Conservation (phyloP, 1,140 invertebrate species). For the Aphaenogaster floridana region DNA sequence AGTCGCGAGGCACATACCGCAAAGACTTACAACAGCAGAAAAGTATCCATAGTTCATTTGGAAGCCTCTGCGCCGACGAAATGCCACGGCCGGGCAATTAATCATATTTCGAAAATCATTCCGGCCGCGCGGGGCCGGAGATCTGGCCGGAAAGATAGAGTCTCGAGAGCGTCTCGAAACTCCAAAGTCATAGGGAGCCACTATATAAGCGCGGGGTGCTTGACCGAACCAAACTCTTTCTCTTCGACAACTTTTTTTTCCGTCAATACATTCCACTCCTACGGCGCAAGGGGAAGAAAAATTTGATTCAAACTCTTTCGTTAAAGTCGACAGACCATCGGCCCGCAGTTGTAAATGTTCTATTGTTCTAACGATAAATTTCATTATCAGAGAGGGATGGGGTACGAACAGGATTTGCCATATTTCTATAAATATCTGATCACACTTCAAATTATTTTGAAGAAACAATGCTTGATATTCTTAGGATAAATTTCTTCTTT, state of each 20-base stretch:
- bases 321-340: conserved; percentile 12
- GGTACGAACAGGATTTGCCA: not conserved
- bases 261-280: conserved; percentile 68
- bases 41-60: conserved; percentile 55
- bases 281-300: conserved; percentile 29
- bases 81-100: conserved; percentile 85
- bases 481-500: not conserved
- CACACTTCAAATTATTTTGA: not conserved
- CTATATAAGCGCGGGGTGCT: conserved; percentile 74
- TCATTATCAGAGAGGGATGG: not conserved
- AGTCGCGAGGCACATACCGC: conserved; percentile 32
- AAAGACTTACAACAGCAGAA: conserved; percentile 68
- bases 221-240: conserved; percentile 75
- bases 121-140: conserved; percentile 76
- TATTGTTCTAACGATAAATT: conserved; percentile 19
- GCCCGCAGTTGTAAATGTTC: not conserved
- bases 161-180: conserved; percentile 78
- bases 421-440: not conserved
- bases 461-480: not conserved
- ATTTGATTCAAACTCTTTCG: conserved; percentile 56
- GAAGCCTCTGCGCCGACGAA: conserved; percentile 75
- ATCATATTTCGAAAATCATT: conserved; percentile 88
- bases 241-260: conserved; percentile 70
- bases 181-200: conserved; percentile 84
- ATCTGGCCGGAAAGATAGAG: conserved; percentile 78